A percentile compares a stretch with the other conserved stretches of the same genome.
Conservation (phyloP, 2,888 invertebrate species). For the Tenthredo livida region DNA sequence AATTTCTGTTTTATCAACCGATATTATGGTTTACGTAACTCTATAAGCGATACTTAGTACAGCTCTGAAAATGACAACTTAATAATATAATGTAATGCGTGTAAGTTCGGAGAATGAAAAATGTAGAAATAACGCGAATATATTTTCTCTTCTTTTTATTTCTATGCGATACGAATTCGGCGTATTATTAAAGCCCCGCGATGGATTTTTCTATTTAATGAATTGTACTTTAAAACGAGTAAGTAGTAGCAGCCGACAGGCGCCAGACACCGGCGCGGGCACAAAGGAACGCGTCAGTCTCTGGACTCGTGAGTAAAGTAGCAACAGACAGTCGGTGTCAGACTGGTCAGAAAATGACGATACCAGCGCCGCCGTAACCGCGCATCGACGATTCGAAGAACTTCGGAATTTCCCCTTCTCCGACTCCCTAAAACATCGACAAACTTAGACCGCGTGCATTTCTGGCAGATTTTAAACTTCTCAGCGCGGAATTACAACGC, state of each 20-base stretch:
- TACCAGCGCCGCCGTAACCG: slow-evolving; percentile 35
- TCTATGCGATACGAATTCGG: not conserved
- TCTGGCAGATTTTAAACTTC: not conserved
- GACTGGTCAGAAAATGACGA: slow-evolving; percentile 24
- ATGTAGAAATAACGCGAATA: not conserved
- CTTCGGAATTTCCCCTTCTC: not conserved
- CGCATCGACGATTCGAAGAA: slow-evolving; percentile 13
- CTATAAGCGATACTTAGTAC: not conserved
- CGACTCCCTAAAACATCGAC: not conserved
- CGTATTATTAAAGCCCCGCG: not conserved
- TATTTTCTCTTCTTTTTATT: not conserved
- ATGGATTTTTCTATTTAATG: not conserved
- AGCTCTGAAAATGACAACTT: not conserved
- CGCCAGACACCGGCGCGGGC: slow-evolving; percentile 38
- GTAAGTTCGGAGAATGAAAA: not conserved
- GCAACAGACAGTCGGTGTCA: slow-evolving; percentile 45
- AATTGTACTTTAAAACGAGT: not conserved
- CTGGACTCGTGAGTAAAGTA: slow-evolving; percentile 39
- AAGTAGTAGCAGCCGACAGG: not conserved
- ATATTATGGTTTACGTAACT: slow-evolving; percentile 23
- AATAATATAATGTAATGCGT: not conserved
- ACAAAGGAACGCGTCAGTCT: slow-evolving; percentile 44
- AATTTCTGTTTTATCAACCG: not conserved
- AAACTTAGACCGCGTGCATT: slow-evolving; percentile 9
- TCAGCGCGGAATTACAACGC: not conserved